phyloP scores from a whole-genome alignment of 2,113 vertebrate species.

The Antechinus stuartii region DNA sequence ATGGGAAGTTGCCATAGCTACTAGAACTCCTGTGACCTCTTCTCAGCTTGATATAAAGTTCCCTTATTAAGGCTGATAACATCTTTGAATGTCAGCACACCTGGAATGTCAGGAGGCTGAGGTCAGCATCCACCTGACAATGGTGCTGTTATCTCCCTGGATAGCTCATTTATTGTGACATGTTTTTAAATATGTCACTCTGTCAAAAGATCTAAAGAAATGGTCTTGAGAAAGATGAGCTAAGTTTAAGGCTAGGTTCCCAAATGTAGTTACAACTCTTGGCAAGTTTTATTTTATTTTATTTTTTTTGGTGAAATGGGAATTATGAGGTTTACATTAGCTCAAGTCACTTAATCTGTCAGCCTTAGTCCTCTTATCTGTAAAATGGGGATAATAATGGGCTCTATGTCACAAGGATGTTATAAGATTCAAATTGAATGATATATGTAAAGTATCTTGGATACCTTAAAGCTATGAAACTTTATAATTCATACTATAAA shows the following conservation, averaged over 20 bases:
- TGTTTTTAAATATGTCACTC: not conserved
- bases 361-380: not conserved
- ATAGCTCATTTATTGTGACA: not conserved
- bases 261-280: not conserved
- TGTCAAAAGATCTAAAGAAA: not conserved
- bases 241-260: not conserved
- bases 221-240: not conserved
- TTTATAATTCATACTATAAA: not conserved
- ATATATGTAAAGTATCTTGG: not conserved
- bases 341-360: not conserved
- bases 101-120: not conserved
- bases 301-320: not conserved
- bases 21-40: not conserved
- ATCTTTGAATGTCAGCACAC: not conserved
- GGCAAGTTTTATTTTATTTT: not conserved
- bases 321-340: not conserved
- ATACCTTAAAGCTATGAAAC: not conserved
- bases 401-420: not conserved
- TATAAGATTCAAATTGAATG: not conserved
- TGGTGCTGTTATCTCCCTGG: not conserved
- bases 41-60: not conserved
- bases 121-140: not conserved
- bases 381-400: not conserved
- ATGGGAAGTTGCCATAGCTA: not conserved
- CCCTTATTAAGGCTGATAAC: not conserved